Conservation (phyloP, 2,888 invertebrate genomes). For the Nematopogon swammerdamellus region DNA sequence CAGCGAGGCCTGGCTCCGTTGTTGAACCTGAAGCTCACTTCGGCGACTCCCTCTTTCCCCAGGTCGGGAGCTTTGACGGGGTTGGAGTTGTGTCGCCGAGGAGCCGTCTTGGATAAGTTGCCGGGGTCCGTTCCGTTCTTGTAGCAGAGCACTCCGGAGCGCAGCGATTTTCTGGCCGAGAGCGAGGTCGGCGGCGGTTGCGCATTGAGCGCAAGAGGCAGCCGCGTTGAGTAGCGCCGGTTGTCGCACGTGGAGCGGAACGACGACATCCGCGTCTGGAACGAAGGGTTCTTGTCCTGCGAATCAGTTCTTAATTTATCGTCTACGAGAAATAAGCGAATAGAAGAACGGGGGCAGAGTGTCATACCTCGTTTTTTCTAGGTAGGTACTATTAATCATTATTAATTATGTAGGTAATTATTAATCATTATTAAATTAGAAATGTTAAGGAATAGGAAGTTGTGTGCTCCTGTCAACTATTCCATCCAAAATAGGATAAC, state of each 20-base stretch:
- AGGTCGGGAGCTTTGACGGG: not conserved
- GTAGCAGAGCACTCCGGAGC: not conserved
- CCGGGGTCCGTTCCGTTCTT: not conserved
- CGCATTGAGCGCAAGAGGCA: not conserved
- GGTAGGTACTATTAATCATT: too few relatives aligned
- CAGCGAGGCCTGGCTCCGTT: not conserved
- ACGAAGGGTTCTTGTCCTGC: constrained; percentile 41
- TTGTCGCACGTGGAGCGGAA: constrained; percentile 43
- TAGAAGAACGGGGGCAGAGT: too few relatives aligned
- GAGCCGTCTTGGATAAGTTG: too few relatives aligned
- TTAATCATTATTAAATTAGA: too few relatives aligned
- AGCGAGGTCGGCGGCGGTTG: not conserved
- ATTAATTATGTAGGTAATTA: too few relatives aligned
- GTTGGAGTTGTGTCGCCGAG: not conserved
- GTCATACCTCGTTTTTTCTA: too few relatives aligned
- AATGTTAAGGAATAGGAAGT: too few relatives aligned
- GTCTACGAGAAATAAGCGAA: too few relatives aligned
- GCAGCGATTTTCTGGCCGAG: not conserved
- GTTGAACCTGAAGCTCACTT: not conserved
- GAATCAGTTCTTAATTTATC: not conserved
- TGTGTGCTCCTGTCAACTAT: too few relatives aligned
- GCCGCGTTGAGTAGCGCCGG: constrained; percentile 28
- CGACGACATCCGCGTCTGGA: constrained; percentile 39
- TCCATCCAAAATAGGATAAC: too few relatives aligned
- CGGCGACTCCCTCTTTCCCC: not conserved